Conservation (phyloP, 2,888 invertebrate species). For the Julus scanicus region DNA sequence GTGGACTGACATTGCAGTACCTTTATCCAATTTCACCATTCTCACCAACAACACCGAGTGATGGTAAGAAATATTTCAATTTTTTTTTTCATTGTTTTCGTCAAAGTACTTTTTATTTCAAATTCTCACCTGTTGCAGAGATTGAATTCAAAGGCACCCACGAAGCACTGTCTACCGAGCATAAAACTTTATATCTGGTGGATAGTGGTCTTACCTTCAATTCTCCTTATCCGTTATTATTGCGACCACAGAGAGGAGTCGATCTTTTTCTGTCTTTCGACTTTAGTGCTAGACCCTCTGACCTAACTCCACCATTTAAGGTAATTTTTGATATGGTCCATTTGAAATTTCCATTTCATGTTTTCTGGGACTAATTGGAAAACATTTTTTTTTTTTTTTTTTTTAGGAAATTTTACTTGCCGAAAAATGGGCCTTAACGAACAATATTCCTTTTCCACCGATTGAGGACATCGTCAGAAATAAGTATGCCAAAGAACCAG, state of each 20-base stretch:
- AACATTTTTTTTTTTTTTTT: background rate
- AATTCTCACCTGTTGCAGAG: slow-evolving; percentile 59
- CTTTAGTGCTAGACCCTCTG: slow-evolving; percentile 66
- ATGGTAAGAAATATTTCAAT: slow-evolving; percentile 57
- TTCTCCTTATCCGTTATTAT: slow-evolving; percentile 67
- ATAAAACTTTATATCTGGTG: slow-evolving; percentile 67
- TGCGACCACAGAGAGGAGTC: slow-evolving; percentile 67
- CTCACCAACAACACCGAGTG: slow-evolving; percentile 61
- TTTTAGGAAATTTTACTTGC: slow-evolving; percentile 66
- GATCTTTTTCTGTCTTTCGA: slow-evolving; percentile 68
- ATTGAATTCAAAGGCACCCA: slow-evolving; percentile 66
- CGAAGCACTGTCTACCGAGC: slow-evolving; percentile 66
- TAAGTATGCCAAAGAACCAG: slow-evolving; percentile 64
- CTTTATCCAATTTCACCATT: slow-evolving; percentile 67
- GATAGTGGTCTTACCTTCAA: slow-evolving; percentile 69
- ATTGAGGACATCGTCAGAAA: slow-evolving; percentile 64
- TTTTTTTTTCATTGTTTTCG: background rate
- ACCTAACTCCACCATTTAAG: slow-evolving; percentile 66
- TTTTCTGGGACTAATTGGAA: background rate
- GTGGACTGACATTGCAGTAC: slow-evolving; percentile 66
- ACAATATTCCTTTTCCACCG: slow-evolving; percentile 67
- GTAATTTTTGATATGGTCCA: slow-evolving; percentile 60
- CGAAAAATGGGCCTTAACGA: slow-evolving; percentile 67
- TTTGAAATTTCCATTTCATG: background rate
- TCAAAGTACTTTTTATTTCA: background rate